A percentile compares a stretch with the other conserved stretches of the same genome.
phyloP scores from a whole-genome alignment of 2,113 vertebrate genomes.

The Antigone vipio region DNA sequence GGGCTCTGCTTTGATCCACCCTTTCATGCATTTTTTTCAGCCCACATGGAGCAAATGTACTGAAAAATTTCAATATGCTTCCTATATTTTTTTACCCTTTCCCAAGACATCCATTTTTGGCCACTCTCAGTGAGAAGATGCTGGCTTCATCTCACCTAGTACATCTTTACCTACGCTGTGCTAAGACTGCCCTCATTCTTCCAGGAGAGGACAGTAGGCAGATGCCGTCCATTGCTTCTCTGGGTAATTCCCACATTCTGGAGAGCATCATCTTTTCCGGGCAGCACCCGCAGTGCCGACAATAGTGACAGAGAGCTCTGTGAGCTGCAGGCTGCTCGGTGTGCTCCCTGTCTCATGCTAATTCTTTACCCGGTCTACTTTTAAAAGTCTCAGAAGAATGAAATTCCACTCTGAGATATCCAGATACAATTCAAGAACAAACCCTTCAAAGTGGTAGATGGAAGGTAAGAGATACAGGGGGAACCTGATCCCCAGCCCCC shows the following conservation, averaged over 20 bases:
- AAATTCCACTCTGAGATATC: slow-evolving; percentile 59
- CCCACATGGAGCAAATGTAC: background rate
- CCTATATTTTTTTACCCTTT: background rate
- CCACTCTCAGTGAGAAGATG: background rate
- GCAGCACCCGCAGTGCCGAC: background rate
- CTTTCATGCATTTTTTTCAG: background rate
- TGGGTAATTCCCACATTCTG: background rate
- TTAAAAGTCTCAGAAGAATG: slow-evolving; percentile 39
- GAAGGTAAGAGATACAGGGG: slow-evolving; percentile 41
- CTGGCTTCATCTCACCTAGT: background rate
- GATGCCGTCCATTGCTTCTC: background rate
- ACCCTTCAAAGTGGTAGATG: slow-evolving; percentile 24
- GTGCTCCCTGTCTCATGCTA: background rate
- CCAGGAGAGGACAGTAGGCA: background rate
- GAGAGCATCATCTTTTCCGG: background rate
- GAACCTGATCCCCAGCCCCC: background rate
- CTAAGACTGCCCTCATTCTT: background rate
- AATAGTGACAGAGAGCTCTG: background rate
- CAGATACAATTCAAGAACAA: slow-evolving; percentile 47
- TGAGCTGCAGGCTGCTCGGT: background rate
- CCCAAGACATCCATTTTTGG: background rate
- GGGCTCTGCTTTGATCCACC: background rate
- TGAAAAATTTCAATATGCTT: background rate
- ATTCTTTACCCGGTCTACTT: background rate
- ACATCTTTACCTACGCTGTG: background rate